phyloP scores from a whole-genome alignment of 2,888 invertebrate species.

The Chironomus riparius region DNA sequence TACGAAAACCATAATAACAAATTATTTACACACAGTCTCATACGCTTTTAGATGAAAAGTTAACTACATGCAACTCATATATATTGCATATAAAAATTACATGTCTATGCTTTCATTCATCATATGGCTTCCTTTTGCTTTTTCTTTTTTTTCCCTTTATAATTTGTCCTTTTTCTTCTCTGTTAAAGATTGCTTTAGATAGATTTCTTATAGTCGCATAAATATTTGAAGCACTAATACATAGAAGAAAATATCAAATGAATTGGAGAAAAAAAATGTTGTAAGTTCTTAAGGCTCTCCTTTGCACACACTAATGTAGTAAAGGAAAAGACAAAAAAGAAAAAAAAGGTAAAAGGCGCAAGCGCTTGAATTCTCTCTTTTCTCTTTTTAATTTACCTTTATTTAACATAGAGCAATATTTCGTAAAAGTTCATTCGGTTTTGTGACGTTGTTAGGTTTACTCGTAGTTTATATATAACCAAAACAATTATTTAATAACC shows the following conservation, averaged over 20 bases:
- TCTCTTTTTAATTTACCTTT: neutral
- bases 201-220: neutral
- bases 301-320: too few relatives aligned
- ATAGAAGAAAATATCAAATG: neutral
- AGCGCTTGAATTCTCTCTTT: slow-evolving; percentile 7
- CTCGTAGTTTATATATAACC: neutral
- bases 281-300: too few relatives aligned
- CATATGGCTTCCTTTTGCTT: neutral
- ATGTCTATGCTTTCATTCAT: neutral
- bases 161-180: neutral
- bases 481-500: neutral
- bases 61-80: neutral
- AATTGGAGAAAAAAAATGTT: too few relatives aligned
- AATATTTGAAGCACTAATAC: neutral
- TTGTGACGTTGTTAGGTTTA: neutral
- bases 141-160: neutral
- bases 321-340: neutral
- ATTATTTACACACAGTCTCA: too few relatives aligned
- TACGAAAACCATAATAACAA: neutral
- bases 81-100: neutral
- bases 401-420: neutral
- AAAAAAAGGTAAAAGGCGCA: neutral
- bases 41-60: neutral
- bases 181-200: neutral
- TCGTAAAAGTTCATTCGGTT: slow-evolving; percentile 17